phyloP scores from a whole-genome alignment of 2,113 vertebrate genomes.

The Acrocephalus kingi region DNA sequence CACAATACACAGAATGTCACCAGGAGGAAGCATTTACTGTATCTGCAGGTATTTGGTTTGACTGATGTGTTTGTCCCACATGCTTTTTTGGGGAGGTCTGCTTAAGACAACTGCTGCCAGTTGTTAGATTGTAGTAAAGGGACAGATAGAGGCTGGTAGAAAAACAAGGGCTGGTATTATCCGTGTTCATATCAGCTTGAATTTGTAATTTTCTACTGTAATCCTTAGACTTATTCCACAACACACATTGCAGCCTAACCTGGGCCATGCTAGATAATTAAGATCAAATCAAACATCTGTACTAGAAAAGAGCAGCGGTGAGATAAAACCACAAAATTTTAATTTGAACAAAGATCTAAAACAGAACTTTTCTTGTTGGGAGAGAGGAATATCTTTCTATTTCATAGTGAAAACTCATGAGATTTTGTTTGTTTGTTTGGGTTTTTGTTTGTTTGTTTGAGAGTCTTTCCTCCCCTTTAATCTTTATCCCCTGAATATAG shows the following conservation, averaged over 20 bases:
- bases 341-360: background rate
- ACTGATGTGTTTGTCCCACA: background rate
- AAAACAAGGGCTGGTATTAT: background rate
- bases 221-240: background rate
- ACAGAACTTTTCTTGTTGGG: background rate
- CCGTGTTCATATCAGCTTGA: background rate
- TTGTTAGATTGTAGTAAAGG: background rate
- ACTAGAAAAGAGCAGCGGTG: background rate
- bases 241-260: background rate
- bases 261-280: background rate
- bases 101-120: background rate
- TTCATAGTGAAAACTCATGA: background rate
- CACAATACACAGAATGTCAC: background rate
- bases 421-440: background rate
- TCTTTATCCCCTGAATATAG: background rate
- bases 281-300: background rate
- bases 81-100: background rate
- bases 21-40: background rate
- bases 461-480: background rate
- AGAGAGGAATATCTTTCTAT: background rate
- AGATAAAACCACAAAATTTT: background rate
- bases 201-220: background rate
- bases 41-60: background rate
- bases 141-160: background rate
- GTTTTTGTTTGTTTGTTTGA: background rate